phyloP scores from a whole-genome alignment of 2,888 invertebrate genomes.

The Microplitis deprimator region DNA sequence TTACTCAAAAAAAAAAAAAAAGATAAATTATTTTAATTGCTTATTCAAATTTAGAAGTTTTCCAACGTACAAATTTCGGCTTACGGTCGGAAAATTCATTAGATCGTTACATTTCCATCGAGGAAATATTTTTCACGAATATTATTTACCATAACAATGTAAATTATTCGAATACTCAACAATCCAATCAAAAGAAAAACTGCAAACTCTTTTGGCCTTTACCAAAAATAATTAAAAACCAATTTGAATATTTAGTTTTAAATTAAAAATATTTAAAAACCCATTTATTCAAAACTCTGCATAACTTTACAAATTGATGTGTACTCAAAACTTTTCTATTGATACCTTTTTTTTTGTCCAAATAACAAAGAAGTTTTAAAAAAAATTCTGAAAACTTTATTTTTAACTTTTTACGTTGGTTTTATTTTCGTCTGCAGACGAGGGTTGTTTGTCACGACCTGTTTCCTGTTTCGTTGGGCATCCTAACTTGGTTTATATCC shows the following conservation, averaged over 20 bases:
- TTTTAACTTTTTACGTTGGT: background rate
- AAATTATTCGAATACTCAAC: no score
- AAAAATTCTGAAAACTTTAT: background rate
- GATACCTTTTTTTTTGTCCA: background rate
- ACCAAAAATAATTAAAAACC: background rate
- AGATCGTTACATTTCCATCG: no score
- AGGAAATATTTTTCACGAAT: no score
- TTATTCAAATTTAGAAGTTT: no score
- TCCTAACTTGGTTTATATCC: constrained; percentile 49
- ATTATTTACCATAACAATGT: no score
- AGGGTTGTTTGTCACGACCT: constrained; percentile 50
- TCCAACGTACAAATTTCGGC: no score
- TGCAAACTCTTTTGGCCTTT: no score
- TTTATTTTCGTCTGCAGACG: background rate
- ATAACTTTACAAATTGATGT: background rate
- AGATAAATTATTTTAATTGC: no score
- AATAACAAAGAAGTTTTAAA: background rate
- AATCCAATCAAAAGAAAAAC: no score
- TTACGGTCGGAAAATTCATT: no score
- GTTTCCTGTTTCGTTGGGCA: constrained; percentile 50
- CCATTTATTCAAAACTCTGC: background rate
- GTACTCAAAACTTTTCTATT: constrained; percentile 5
- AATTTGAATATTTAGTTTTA: constrained; percentile 8
- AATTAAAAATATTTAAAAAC: background rate
- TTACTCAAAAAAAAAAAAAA: no score